Evolutionary conservation across 37 sponge, comb jelly and placozoan species (phyloP).

Genomic region (Diacarnus erythraeanus): DNA sequence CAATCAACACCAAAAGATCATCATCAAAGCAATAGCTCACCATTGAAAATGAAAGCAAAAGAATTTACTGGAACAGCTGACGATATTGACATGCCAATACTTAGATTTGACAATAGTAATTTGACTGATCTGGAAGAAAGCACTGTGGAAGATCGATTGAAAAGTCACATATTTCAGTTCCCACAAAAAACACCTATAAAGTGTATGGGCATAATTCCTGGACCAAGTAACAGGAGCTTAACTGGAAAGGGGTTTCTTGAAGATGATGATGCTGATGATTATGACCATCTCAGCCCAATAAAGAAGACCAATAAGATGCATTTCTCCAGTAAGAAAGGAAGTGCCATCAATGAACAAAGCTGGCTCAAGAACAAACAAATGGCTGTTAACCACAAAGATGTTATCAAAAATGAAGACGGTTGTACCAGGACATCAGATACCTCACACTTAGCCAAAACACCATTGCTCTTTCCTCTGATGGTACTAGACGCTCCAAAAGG

Average conservation of each 20-base stretch:
- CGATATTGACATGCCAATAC: slow-evolving; percentile 13
- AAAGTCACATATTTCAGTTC: slow-evolving; percentile 21
- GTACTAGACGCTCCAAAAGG: no score
- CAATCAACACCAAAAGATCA: neutral
- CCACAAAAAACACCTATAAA: slow-evolving; percentile 1
- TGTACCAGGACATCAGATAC: neutral
- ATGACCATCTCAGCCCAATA: slow-evolving; percentile 30
- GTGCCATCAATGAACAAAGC: neutral
- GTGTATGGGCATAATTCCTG: no score
- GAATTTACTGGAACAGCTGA: neutral
- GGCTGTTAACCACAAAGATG: neutral
- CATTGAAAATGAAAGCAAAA: neutral
- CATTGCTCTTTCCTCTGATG: neutral
- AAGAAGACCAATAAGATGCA: neutral
- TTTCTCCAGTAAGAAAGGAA: no score
- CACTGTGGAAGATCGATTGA: slow-evolving; percentile 15
- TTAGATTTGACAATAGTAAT: slow-evolving; percentile 27
- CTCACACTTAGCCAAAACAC: neutral
- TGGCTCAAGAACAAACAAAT: no score
- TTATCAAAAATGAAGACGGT: neutral
- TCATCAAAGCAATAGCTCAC: neutral
- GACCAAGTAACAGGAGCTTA: no score
- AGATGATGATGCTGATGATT: slow-evolving; percentile 30
- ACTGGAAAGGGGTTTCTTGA: neutral
- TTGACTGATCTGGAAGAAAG: slow-evolving; percentile 37